phyloP scores from a whole-genome alignment of 2,888 invertebrate genomes.

The Lycia hirtaria region DNA sequence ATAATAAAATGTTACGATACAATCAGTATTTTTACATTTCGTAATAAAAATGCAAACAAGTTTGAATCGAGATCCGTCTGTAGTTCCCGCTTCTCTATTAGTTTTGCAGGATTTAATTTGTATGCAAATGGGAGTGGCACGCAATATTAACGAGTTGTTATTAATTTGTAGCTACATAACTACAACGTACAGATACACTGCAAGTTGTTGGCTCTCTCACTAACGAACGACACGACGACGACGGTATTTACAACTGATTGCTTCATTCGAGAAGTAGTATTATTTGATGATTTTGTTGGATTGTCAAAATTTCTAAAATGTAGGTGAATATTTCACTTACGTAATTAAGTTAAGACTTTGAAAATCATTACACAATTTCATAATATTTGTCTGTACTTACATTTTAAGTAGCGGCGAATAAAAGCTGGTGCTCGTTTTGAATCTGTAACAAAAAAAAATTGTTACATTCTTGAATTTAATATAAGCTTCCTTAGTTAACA shows the following conservation, averaged over 20 bases:
- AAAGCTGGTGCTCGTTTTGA: background rate
- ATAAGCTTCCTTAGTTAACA: no score
- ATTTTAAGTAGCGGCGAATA: background rate
- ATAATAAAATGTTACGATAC: no score
- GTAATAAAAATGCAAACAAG: conserved; percentile 8
- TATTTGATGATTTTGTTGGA: conserved; percentile 17
- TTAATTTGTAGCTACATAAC: conserved; percentile 40
- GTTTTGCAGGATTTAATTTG: conserved; percentile 76
- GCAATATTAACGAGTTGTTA: conserved; percentile 45
- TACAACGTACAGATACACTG: background rate
- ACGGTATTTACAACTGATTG: conserved; percentile 31
- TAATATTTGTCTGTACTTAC: conserved; percentile 15
- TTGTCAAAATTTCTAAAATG: conserved; percentile 1
- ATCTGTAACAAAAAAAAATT: conserved; percentile 15
- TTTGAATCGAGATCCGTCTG: conserved; percentile 44
- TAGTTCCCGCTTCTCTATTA: conserved; percentile 60
- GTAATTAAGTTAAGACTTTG: background rate
- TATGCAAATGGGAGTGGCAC: conserved; percentile 73
- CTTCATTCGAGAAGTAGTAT: conserved; percentile 34
- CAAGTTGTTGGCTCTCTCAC: conserved; percentile 18
- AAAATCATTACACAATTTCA: background rate
- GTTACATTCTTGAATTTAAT: background rate
- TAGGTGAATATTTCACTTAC: background rate
- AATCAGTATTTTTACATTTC: no score
- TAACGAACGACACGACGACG: conserved; percentile 35